Evolutionary conservation across 2,888 invertebrate species (phyloP).

Genomic region (Mycalesis mineus): DNA sequence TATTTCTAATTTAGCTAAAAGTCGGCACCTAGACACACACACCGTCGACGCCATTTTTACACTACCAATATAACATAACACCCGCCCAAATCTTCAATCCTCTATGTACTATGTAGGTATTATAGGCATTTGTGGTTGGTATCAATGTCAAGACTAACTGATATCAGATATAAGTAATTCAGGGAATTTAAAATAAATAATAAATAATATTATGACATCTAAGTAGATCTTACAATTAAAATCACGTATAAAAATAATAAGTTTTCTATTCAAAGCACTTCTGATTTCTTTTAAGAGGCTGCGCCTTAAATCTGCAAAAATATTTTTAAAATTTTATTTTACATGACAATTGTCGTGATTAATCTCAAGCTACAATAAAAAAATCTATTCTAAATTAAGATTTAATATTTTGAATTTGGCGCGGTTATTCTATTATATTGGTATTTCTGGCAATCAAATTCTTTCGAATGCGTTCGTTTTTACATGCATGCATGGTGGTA

Average conservation of each 20-base stretch:
- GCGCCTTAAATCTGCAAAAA: too few species aligned
- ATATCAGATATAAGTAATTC: neutral
- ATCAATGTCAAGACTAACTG: conserved; percentile 10
- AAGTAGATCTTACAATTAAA: too few species aligned
- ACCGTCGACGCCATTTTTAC: conserved; percentile 80
- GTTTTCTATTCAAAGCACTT: too few species aligned
- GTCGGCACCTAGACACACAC: conserved; percentile 79
- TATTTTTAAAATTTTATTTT: neutral
- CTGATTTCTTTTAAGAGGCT: too few species aligned
- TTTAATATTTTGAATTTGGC: neutral
- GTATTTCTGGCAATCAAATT: neutral
- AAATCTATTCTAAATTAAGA: neutral
- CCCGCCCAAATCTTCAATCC: conserved; percentile 27
- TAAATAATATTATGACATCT: neutral
- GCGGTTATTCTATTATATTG: neutral
- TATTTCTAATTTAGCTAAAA: conserved; percentile 80
- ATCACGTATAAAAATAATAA: too few species aligned
- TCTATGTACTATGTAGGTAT: neutral
- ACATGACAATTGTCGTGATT: neutral
- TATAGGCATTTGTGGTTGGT: conserved; percentile 25
- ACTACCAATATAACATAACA: conserved; percentile 48
- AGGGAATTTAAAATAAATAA: neutral
- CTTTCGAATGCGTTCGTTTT: neutral
- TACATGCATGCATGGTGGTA: too few species aligned
- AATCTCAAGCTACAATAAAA: neutral